A percentile compares a stretch with the other conserved stretches of the same genome.
Evolutionary conservation across 2,888 invertebrate species (phyloP).

Genomic region (Trichopria drosophilae): DNA sequence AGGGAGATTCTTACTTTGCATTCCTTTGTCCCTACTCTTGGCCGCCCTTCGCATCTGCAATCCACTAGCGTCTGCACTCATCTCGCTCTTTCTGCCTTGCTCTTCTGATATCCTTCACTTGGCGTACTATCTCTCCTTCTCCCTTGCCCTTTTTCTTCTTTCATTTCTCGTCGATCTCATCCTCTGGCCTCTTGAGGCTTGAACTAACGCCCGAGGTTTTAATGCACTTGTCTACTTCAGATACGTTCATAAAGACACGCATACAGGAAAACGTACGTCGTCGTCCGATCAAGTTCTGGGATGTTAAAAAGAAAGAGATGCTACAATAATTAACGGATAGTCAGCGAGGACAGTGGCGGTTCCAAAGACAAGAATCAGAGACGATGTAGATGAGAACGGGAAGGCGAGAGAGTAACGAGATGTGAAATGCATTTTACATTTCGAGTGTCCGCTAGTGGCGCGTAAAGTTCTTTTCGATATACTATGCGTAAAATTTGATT

Average conservation of each 20-base stretch:
- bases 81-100: constrained; percentile 10
- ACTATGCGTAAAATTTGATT: too few relatives aligned
- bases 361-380: constrained; percentile 26
- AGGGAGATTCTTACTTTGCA: constrained; percentile 56
- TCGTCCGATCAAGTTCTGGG: constrained; percentile 43
- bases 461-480: too few relatives aligned
- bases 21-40: constrained; percentile 56
- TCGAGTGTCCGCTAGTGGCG: too few relatives aligned
- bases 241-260: constrained; percentile 57
- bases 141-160: constrained; percentile 18
- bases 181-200: constrained; percentile 48
- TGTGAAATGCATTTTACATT: constrained; percentile 1
- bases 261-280: constrained; percentile 52
- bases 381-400: constrained; percentile 17
- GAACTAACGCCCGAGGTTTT: constrained; percentile 58
- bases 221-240: constrained; percentile 59
- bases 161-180: constrained; percentile 18
- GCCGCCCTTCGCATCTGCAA: constrained; percentile 41
- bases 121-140: constrained; percentile 25
- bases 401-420: constrained; percentile 24
- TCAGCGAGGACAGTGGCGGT: constrained; percentile 31
- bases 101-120: constrained; percentile 29
- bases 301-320: constrained; percentile 40
- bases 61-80: constrained; percentile 37
- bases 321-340: constrained; percentile 27